Evolutionary conservation across 2,797 vertebrate species (phyloP), one percentile per base, ranked within the genome.

Genomic region (Chelonia mydas): DNA sequence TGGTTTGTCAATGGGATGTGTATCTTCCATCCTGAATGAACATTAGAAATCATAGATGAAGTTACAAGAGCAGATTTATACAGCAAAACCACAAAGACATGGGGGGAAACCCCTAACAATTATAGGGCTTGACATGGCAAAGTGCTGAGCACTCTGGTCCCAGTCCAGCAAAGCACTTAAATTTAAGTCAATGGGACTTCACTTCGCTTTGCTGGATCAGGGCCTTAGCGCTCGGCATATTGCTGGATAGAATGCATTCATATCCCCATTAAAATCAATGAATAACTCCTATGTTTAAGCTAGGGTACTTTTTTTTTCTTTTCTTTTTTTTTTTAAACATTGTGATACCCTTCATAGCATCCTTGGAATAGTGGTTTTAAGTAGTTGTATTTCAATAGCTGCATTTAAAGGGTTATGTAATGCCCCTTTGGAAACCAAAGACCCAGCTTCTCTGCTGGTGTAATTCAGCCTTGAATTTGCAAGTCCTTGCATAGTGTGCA

Each of bases 1-100:
- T 89, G 6, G 81, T 97, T 93, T 95, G 68, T 55, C 85, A 68
- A 59, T 93, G 85, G 23, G 45, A 31, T 28, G 16, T 57, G 74
- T 41, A 59, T 91, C 90, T 94, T 92, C 37, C 45, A 72, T 12
- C 0, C 77, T 81, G 61, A 83, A 61, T 2, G 0, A 83, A 16
- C 49, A 59, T 45, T 49, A 50, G 53, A 61, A 81, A 74, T 65
- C 41, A 65, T 81, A 95, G 88, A 91, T 96, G 85, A 79, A 41
- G 54, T 27, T 83, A 51, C 72, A 83, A 41, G 23, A 57, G 33
- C 33, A 83, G 57, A 83, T 25, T 54, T 49, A 54, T 81, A 53
- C n/a, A 74, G 5, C 45, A 93, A 90, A 84, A 23, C 45, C 76
- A 72, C 72, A 88, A 65, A 51, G 2, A 47, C 2, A 3, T 81